A percentile compares a stretch with the other conserved stretches of the same genome.
Evolutionary conservation across 2,113 vertebrate genomes (phyloP).

Genomic region (Chaetodon trifascialis): DNA sequence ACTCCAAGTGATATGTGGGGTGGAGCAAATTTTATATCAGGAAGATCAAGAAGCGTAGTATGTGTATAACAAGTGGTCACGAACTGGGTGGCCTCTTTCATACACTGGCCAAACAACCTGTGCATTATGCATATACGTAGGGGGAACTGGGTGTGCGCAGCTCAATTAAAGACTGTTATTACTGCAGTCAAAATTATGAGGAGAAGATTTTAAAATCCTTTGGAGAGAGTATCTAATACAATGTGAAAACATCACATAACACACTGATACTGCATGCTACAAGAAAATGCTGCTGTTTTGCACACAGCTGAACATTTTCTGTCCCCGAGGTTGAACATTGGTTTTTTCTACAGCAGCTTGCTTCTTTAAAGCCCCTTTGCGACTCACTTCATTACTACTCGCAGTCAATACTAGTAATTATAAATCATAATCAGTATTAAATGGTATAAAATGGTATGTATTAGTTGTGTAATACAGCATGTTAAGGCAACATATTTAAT

Average conservation of each 20-base stretch:
- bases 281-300: constrained; percentile 4
- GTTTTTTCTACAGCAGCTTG: too few species aligned
- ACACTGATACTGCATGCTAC: too few species aligned
- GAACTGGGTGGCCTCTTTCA: background rate
- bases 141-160: constrained; percentile 13
- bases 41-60: background rate
- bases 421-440: too few species aligned
- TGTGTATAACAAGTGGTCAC: background rate
- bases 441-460: too few species aligned
- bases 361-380: too few species aligned
- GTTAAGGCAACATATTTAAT: too few species aligned
- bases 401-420: too few species aligned
- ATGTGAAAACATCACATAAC: constrained; percentile 5
- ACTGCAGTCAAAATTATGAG: background rate
- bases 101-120: constrained; percentile 1
- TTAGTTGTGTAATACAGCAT: too few species aligned
- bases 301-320: constrained; percentile 15
- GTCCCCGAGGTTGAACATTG: background rate
- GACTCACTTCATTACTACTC: too few species aligned
- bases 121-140: background rate
- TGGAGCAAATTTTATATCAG: background rate
- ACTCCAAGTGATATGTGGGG: background rate
- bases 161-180: background rate
- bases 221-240: background rate
- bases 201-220: background rate